Evolutionary conservation across 2,797 vertebrate genomes (phyloP), one percentile per base, ranked within the genome.

Genomic region (Diplodus puntazzo): DNA sequence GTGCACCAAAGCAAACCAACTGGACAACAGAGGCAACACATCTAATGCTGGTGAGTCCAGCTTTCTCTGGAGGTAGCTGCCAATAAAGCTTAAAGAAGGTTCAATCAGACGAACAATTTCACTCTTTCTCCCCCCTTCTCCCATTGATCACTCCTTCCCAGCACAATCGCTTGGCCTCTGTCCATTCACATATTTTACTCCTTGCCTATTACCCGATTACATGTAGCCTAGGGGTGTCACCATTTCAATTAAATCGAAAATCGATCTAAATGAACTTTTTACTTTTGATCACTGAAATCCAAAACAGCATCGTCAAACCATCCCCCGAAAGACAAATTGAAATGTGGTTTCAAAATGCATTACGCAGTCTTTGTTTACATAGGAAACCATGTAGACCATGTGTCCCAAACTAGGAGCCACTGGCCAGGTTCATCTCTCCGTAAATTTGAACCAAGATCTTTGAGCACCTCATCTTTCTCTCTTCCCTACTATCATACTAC

Each of bases 81-180:
- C 71, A 77, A 62, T 79, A 74, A 73, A 74, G 50, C 49, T 75
- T 68, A 59, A 14, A 73, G 17, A 34, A 42, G 18, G 45, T 79
- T 81, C 64, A 71, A 42, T 60, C 43, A 64, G 4, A 21, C 7
- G 50, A 27, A 68, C 27, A 16, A 30, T 74, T 76, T 71, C 45
- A 55, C 52, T 78, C 45, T 46, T 49, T 52, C 13, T 34, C 20
- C 11, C 16, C 42, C 60, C 70, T 42, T 66, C 63, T 66, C 42
- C 57, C 50, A 66, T 23, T 57, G 54, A 74, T 83, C 55, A 50
- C 52, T 59, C 11, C 14, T 17, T 70, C 57, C 52, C 30, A 55
- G 66, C 18, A 68, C 73, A 52, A 25, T 59, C 48, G 57, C 45
- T 59, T 70, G 64, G 66, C 68, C 52, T 71, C 66, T 49, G 7